These are phyloP conservation scores for Epinotia bilunana DNA, from an alignment of 2,888 invertebrate species.

Conservation along the genomic window DNA sequence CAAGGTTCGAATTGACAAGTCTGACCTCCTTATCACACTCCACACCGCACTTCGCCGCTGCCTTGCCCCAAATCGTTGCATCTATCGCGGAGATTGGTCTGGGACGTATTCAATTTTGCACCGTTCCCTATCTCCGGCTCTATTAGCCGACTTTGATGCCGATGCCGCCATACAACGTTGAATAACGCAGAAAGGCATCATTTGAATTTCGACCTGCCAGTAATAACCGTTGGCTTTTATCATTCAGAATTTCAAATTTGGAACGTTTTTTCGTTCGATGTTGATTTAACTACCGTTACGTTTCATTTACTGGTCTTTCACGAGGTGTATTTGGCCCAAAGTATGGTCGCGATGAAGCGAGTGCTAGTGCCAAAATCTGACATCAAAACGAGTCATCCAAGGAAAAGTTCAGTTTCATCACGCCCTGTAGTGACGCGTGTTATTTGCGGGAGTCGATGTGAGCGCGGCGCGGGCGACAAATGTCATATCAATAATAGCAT, in stretches of 20 bases:
- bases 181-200: slow-evolving; percentile 30
- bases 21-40: neutral
- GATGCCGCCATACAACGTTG: slow-evolving; percentile 42
- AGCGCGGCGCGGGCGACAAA: neutral
- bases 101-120: slow-evolving; percentile 82
- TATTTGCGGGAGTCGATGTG: no score
- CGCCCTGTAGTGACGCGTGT: no score
- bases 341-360: no score
- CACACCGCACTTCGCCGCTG: slow-evolving; percentile 35
- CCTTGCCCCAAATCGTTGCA: slow-evolving; percentile 53
- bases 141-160: slow-evolving; percentile 72
- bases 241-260: slow-evolving; percentile 12
- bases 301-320: no score
- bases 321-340: no score
- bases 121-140: slow-evolving; percentile 74
- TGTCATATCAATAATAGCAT: neutral
- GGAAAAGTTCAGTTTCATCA: no score
- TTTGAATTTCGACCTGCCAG: slow-evolving; percentile 38
- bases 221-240: slow-evolving; percentile 29
- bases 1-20: neutral
- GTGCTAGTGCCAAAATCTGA: no score
- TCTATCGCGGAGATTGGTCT: slow-evolving; percentile 79
- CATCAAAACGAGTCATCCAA: no score
- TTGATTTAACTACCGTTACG: no score
- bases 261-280: slow-evolving; percentile 1